Base-by-base conservation (phyloP, 2,888 invertebrate genomes). In the Pedicia rivosa region DNA sequence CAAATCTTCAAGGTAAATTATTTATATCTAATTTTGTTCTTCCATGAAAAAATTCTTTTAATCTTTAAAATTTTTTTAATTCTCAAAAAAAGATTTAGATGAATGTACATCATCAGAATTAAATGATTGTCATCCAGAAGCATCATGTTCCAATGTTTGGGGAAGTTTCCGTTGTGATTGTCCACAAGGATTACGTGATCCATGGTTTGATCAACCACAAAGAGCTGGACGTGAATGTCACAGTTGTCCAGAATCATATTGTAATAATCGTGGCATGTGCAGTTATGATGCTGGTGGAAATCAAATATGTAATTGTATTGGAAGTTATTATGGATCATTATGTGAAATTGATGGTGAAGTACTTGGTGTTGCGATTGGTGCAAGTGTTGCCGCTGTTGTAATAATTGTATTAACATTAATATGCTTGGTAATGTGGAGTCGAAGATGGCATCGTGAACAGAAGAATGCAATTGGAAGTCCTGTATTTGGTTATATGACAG, bases 331-430 rank as follows among this genome's bases (percentile, higher is more conserved):
- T 56, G 91, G 91, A 1, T 72, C 76, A 1, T 77, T 81, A 44
- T 91, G 91, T 50, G 88, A 90, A 57, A 75, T 90, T 36, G 91
- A 91, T 55, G 90, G 88, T 1, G 90, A 90, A 62, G 88, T 91
- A 34, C 65, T 91, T 14, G 88, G 84, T 0, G 90, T 90, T 16
- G 87, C 90, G 0, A 80, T 88, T 37, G 90, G 90, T 12, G 90
- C 88, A 0, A 86, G 86, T 0, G 74, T 90, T 1, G 82, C 83
- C 1, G 91, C 91, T 2, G 73, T 88, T 2, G 73, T 90, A 27
- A 88, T 91, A 45, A 91, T 91, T 43, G 78, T 83, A 0, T 61
- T 88, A 36, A 91, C 91, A 0, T 62, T 91, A 8, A 78, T 84
- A 1, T 87, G 86, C 44, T 68, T 91, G 10, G 75, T 90, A 46